phyloP scores from a whole-genome alignment of 2,113 vertebrate genomes.

The Calidris pugnax region DNA sequence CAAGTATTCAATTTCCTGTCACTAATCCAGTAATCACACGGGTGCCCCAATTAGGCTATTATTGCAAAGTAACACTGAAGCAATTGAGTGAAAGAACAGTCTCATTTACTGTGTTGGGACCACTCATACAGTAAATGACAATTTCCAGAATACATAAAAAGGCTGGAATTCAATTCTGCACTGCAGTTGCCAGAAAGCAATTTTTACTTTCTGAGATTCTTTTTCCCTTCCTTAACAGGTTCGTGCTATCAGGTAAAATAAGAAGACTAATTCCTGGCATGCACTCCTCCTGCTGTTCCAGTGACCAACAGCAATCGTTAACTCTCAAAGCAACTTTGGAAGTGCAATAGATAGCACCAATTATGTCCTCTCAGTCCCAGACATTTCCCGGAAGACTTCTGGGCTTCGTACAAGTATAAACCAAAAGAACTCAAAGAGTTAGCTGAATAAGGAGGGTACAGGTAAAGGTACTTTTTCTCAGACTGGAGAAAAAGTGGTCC shows the following conservation, averaged over 20 bases:
- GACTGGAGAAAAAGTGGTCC: not conserved
- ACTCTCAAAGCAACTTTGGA: not conserved
- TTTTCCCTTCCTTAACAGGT: not conserved
- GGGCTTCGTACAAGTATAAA: not conserved
- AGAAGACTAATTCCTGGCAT: not conserved
- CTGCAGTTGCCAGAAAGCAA: not conserved
- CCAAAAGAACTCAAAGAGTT: not conserved
- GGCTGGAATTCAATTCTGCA: not conserved
- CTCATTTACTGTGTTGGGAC: not conserved
- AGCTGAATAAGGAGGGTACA: too few species aligned
- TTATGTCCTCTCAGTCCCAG: not conserved
- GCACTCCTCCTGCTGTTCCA: not conserved
- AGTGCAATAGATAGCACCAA: not conserved
- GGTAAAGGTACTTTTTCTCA: not conserved
- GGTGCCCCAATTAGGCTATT: not conserved
- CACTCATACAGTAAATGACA: not conserved
- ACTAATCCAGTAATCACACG: not conserved
- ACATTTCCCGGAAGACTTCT: not conserved
- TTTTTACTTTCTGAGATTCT: not conserved
- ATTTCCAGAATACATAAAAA: not conserved
- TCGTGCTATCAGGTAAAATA: not conserved
- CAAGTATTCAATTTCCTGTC: not conserved
- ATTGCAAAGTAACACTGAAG: not conserved
- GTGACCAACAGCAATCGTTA: not conserved
- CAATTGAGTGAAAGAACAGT: not conserved